Conservation (phyloP, 2,888 invertebrate species). For the Leptopilina myrica region DNA sequence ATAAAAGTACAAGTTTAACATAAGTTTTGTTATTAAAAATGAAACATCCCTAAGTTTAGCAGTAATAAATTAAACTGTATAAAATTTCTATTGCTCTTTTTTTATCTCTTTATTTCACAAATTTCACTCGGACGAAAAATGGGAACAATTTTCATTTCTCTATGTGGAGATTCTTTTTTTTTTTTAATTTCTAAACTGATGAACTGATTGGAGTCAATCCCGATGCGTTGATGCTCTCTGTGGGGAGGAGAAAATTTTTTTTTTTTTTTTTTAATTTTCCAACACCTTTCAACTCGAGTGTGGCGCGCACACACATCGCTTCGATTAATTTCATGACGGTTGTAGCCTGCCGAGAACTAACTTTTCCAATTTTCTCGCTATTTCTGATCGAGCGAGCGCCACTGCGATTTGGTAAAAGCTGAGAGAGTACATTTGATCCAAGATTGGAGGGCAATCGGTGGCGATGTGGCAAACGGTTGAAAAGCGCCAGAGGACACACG, state of each 20-base stretch:
- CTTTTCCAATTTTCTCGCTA: conserved; percentile 43
- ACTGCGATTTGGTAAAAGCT: conserved; percentile 39
- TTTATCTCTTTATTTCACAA: no score
- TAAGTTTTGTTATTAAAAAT: no score
- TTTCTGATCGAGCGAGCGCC: conserved; percentile 39
- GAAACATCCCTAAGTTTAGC: no score
- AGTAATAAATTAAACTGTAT: no score
- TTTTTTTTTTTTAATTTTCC: background rate
- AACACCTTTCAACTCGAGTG: conserved; percentile 28
- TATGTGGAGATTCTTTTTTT: conserved; percentile 7
- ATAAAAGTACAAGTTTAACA: no score
- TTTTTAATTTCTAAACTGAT: conserved; percentile 1
- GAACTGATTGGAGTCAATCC: conserved; percentile 31
- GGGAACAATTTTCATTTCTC: conserved; percentile 8
- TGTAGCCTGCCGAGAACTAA: conserved; percentile 24
- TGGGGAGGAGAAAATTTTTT: background rate
- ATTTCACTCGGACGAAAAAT: background rate
- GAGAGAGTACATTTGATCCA: conserved; percentile 32
- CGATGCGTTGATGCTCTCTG: conserved; percentile 15
- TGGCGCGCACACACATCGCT: conserved; percentile 17
- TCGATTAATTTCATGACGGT: conserved; percentile 35
- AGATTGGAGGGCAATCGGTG: conserved; percentile 31
- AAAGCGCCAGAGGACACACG: conserved; percentile 30
- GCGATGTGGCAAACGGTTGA: conserved; percentile 13
- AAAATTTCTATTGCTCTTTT: no score